Evolutionary conservation across 1,140 invertebrate genomes (phyloP).

Genomic region (Nymphalis io): DNA sequence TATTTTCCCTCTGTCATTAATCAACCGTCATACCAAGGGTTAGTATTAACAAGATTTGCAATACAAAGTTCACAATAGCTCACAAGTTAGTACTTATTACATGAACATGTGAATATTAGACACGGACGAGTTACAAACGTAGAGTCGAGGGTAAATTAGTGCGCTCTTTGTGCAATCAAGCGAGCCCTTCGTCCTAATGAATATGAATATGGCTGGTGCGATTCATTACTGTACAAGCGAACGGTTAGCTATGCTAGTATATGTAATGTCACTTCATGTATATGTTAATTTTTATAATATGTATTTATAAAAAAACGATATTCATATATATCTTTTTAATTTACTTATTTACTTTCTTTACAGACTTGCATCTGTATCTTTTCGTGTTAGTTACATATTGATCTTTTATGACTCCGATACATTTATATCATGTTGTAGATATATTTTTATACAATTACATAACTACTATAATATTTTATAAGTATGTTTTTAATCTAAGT

Average conservation of each 20-base stretch:
- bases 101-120: constrained; percentile 57
- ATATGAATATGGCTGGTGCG: constrained; percentile 63
- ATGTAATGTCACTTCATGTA: neutral
- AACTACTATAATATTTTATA: no score
- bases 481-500: no score
- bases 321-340: no score
- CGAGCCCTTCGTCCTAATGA: constrained; percentile 77
- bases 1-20: no score
- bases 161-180: constrained; percentile 81
- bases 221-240: constrained; percentile 23
- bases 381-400: no score
- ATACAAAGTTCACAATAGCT: constrained; percentile 38
- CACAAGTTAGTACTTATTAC: constrained; percentile 32
- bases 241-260: neutral
- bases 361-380: no score
- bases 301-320: no score
- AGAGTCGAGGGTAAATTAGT: constrained; percentile 74
- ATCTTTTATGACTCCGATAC: no score
- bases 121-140: constrained; percentile 35
- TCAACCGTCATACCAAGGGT: no score
- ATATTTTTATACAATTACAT: no score
- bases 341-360: no score
- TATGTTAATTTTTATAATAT: neutral
- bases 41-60: constrained; percentile 3
- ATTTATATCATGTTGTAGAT: no score